phyloP scores from a whole-genome alignment of 2,888 invertebrate genomes.

The Tupiocoris notatus region DNA sequence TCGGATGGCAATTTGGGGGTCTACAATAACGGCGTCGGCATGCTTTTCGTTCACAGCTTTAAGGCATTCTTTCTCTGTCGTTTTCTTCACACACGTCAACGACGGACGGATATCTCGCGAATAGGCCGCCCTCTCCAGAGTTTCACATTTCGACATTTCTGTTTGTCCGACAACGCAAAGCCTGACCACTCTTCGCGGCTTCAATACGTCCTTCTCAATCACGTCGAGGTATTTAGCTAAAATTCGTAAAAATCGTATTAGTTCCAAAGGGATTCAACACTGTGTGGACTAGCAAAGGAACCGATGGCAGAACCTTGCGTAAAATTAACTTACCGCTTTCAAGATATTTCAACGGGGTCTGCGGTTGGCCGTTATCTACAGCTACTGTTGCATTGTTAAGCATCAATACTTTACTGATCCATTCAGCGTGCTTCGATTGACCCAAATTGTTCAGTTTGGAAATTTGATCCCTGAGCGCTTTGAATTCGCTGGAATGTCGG shows the following conservation, averaged over 20 bases:
- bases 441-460: slow-evolving; percentile 50
- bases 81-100: slow-evolving; percentile 70
- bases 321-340: slow-evolving; percentile 65
- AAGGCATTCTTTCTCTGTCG: slow-evolving; percentile 65
- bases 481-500: slow-evolving; percentile 34
- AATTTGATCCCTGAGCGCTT: slow-evolving; percentile 47
- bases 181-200: slow-evolving; percentile 54
- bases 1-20: slow-evolving; percentile 55
- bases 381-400: slow-evolving; percentile 64
- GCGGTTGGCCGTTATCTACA: slow-evolving; percentile 61
- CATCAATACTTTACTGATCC: slow-evolving; percentile 52
- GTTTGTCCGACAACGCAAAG: slow-evolving; percentile 67
- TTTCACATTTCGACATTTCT: slow-evolving; percentile 72
- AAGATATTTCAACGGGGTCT: slow-evolving; percentile 62
- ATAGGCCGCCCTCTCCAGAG: slow-evolving; percentile 69
- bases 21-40: slow-evolving; percentile 69
- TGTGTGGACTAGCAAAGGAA: no score
- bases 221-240: slow-evolving; percentile 54
- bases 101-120: slow-evolving; percentile 77
- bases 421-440: slow-evolving; percentile 49
- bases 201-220: slow-evolving; percentile 52
- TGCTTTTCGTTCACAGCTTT: slow-evolving; percentile 65
- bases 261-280: no score
- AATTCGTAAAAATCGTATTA: no score
- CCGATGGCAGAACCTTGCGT: no score